Base-by-base conservation (phyloP, 2,113 vertebrate species). In the Serilophus lunatus region DNA sequence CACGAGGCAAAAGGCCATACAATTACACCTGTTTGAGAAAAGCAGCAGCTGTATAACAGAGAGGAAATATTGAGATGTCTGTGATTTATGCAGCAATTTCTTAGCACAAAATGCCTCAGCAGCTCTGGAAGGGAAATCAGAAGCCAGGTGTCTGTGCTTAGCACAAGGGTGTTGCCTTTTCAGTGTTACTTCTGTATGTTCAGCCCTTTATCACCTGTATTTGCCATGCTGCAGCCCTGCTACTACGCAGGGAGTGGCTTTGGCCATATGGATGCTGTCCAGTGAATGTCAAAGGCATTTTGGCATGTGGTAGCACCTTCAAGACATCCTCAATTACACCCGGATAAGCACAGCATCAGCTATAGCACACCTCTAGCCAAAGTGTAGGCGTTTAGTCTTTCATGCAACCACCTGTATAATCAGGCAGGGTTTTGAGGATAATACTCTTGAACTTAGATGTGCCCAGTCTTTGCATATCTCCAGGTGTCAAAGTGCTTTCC, bases 341-440 rank as follows among this genome's bases (percentile, higher is more conserved):
- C 72, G 44, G 29, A 11, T 61, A 72, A 42, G 51, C 31, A 44
- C 1, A 53, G 42, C 20, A 76, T 53, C n/a, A 71, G 38, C 49
- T 47, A 28, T 5, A 66, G 28, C 28, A 63, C 25, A 12, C 25
- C 8, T 19, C 19, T 50, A 49, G 24, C 15, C 33, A 51, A 64
- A 64, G 33, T 2, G 3, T 12, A 44, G 24, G 35, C 0, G 0
- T 45, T 38, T 31, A 44, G 35, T 22, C 14, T n/a, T 81, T 26
- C 9, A 15, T 36, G n/a, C 31, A 33, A 29, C 22, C 63, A 60
- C 22, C 45, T 18, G 18, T 0, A 1, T 44, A 50, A 17, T 17
- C 60, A 54, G 65, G 15, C 17, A 54, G 38, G 47, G 10, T 17
- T 84, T 66, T 75, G 38, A 71, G 42, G 65, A 33, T 33, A 36